These are phyloP conservation scores for Brevimyrus niger DNA, from an alignment of 2,113 vertebrate species.

Conservation along the genomic window DNA sequence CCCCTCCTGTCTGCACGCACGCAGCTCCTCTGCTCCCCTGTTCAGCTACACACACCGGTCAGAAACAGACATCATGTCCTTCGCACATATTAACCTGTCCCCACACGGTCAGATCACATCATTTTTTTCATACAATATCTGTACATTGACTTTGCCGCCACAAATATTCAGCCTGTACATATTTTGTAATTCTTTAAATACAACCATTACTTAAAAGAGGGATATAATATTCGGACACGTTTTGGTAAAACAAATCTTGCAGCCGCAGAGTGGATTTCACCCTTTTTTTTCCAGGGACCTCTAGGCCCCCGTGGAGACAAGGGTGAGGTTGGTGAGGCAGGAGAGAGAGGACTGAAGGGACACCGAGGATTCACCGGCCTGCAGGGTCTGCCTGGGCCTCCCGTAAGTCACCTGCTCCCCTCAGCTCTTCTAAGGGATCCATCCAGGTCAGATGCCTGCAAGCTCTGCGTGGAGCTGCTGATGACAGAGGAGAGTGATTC, in stretches of 20 bases:
- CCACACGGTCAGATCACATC: neutral
- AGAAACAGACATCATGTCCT: neutral
- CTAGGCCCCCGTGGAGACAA: constrained; percentile 97
- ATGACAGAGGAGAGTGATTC: neutral
- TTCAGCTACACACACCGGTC: neutral
- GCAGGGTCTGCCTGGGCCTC: constrained; percentile 91
- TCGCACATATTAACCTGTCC: neutral
- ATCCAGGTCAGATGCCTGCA: neutral
- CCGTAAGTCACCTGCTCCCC: constrained; percentile 65
- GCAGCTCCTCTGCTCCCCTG: neutral
- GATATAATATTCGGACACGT: neutral
- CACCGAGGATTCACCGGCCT: constrained; percentile 95
- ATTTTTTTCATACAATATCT: neutral
- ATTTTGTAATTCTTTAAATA: neutral
- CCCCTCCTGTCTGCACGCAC: neutral
- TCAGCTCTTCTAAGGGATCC: neutral
- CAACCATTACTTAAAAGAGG: neutral
- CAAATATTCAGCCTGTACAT: neutral
- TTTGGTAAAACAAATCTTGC: neutral
- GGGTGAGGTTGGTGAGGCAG: constrained; percentile 84
- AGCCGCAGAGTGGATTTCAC: neutral
- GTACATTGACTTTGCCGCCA: neutral
- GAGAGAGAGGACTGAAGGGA: constrained; percentile 91
- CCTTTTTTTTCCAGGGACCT: constrained; percentile 67
- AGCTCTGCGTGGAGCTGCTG: neutral